Percentiles rank a stretch among this genome's conserved stretches.
These are phyloP conservation scores for Callocephalon fimbriatum DNA, from an alignment of 2,113 vertebrate species.

Conservation along the genomic window DNA sequence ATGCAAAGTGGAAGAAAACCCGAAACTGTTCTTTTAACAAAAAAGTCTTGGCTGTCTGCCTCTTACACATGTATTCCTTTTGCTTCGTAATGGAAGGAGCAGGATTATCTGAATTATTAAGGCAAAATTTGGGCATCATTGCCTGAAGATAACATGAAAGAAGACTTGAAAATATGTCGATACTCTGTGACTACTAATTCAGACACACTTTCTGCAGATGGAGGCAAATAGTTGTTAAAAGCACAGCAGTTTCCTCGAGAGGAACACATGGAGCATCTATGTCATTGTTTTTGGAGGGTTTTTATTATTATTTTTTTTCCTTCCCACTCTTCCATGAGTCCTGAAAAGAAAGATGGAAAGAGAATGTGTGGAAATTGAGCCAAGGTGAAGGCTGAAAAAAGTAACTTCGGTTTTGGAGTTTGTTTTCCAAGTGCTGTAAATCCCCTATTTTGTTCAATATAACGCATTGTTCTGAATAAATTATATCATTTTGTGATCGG, in stretches of 20 bases:
- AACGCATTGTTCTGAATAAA: slow-evolving; percentile 5
- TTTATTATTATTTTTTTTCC: neutral
- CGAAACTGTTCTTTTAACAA: neutral
- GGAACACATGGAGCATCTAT: neutral
- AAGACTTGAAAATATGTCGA: neutral
- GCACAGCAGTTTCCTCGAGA: neutral
- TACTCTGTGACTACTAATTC: neutral
- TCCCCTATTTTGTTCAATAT: neutral
- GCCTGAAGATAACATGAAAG: slow-evolving; percentile 24
- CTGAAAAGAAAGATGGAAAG: slow-evolving; percentile 26
- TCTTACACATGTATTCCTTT: slow-evolving; percentile 13
- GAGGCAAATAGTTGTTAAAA: neutral
- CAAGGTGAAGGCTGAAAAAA: neutral
- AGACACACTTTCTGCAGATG: neutral
- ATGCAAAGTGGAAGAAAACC: slow-evolving; percentile 41
- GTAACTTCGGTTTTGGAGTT: neutral
- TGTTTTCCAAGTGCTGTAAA: neutral
- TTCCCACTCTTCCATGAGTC: neutral
- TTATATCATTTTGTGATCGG: neutral
- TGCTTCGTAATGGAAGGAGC: slow-evolving; percentile 35
- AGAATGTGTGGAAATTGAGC: neutral
- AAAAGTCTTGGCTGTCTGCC: neutral
- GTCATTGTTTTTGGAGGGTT: neutral
- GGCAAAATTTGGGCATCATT: neutral
- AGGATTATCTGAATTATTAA: neutral